A percentile compares a stretch with the other conserved stretches of the same genome.
These are phyloP conservation scores for Paedocypris sp. DNA, from an alignment of 2,113 vertebrate genomes.

Conservation along the genomic window DNA sequence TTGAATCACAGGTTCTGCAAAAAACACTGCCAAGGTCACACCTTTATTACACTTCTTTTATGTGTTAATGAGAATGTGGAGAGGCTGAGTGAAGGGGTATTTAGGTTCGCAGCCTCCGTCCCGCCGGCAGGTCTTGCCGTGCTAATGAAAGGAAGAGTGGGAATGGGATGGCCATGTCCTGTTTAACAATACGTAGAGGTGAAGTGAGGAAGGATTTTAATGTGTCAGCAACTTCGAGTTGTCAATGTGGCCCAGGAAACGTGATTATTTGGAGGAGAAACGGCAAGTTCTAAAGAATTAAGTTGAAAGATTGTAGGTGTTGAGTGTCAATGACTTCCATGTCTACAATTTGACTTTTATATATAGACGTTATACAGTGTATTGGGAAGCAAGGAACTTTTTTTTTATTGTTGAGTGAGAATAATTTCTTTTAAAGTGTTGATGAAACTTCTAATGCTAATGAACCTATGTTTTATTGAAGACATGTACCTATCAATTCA, in stretches of 20 bases:
- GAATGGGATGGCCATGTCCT: constrained; percentile 35
- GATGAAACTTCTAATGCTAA: too few species aligned
- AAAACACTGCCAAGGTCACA: constrained; percentile 59
- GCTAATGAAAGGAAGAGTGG: constrained; percentile 34
- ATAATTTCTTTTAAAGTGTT: too few species aligned
- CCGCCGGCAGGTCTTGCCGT: constrained; percentile 31
- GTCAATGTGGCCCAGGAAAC: background rate
- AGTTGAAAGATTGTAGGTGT: too few species aligned
- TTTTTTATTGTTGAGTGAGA: too few species aligned
- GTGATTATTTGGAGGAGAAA: background rate
- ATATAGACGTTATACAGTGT: too few species aligned
- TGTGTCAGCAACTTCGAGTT: constrained; percentile 29
- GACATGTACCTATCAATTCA: too few species aligned
- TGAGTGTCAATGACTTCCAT: too few species aligned
- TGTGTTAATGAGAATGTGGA: constrained; percentile 54
- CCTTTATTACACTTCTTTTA: constrained; percentile 53
- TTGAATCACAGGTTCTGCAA: constrained; percentile 56
- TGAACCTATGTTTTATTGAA: too few species aligned
- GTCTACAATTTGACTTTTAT: too few species aligned
- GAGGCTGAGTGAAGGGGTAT: constrained; percentile 24
- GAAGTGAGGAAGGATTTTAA: background rate
- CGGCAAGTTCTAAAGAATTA: too few species aligned
- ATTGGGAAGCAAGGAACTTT: too few species aligned
- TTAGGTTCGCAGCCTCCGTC: constrained; percentile 41
- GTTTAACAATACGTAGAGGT: background rate